Evolutionary conservation across 2,113 vertebrate species (phyloP), one percentile per base, ranked within the genome.

Genomic region (Typhlomys cinereus): DNA sequence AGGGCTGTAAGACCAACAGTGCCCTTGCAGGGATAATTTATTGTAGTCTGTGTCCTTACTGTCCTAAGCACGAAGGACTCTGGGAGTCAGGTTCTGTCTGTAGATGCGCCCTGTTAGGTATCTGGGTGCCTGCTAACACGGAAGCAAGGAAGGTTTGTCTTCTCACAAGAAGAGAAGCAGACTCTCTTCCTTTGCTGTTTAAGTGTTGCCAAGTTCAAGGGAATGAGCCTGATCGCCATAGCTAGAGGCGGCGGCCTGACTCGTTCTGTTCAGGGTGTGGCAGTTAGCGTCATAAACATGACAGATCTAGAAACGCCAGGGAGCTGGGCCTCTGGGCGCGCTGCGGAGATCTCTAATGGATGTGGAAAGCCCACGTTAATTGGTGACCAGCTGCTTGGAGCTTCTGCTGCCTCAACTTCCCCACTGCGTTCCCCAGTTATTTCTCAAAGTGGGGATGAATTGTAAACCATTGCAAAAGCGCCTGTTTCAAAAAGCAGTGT

Each of bases 401-500:
- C n/a, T n/a, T n/a, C n/a, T n/a, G n/a, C n/a, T n/a, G n/a, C n/a
- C n/a, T n/a, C n/a, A n/a, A n/a, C n/a, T n/a, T n/a, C n/a, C n/a
- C n/a, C n/a, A n/a, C n/a, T n/a, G n/a, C n/a, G n/a, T n/a, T n/a
- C n/a, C n/a, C 13, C 34, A 69, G 27, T 59, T 73, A 57, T 41
- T 59, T 89, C 70, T 44, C 25, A 39, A 4, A 64, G 25, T 66
- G 62, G 70, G n/a, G 83, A 48, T 52, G 66, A 48, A 44, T 41
- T 34, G 39, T 57, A 76, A 88, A 82, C 66, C 21, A n/a, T 61
- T 59, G 46, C 18, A 61, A 23, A 23, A 10, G 12, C 61, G 78
- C 23, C 74, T 52, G 29, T 66, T 94, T 90, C 75, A 29, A 81
- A 84, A 80, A 71, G n/a, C 27, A 79, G 5, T 48, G 73, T 85